These are phyloP conservation scores for Varecia variegata DNA, from an alignment of 2,797 vertebrate genomes.

Conservation along the genomic window DNA sequence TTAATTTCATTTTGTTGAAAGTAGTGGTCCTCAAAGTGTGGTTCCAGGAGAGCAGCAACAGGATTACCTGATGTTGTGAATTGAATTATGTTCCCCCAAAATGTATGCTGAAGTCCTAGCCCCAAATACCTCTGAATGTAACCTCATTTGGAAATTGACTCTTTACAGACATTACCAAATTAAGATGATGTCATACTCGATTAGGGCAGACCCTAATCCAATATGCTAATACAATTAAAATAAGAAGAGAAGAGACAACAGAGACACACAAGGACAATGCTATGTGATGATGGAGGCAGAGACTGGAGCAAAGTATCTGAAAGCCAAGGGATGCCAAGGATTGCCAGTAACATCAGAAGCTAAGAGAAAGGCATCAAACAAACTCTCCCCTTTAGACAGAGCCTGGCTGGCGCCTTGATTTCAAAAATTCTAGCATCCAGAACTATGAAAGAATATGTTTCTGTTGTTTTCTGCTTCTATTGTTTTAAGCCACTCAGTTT, in stretches of 20 bases:
- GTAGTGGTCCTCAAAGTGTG: background rate
- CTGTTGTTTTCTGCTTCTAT: background rate
- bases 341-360: background rate
- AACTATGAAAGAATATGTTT: background rate
- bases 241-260: background rate
- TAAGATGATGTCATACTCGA: background rate
- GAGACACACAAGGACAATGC: background rate
- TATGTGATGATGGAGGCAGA: background rate
- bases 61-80: background rate
- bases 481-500: background rate
- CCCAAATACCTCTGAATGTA: background rate
- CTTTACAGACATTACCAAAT: background rate
- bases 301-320: background rate
- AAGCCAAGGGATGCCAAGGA: background rate
- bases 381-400: background rate
- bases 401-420: background rate
- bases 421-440: background rate
- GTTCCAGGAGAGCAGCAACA: background rate
- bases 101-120: background rate
- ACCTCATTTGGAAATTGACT: background rate
- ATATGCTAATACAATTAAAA: background rate
- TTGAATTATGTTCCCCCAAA: background rate
- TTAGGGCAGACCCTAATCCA: background rate
- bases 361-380: background rate
- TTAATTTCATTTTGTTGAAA: background rate